A percentile compares a stretch with the other conserved stretches of the same genome.
phyloP scores from a whole-genome alignment of 2,888 invertebrate genomes.

The Tiliacea citrago region DNA sequence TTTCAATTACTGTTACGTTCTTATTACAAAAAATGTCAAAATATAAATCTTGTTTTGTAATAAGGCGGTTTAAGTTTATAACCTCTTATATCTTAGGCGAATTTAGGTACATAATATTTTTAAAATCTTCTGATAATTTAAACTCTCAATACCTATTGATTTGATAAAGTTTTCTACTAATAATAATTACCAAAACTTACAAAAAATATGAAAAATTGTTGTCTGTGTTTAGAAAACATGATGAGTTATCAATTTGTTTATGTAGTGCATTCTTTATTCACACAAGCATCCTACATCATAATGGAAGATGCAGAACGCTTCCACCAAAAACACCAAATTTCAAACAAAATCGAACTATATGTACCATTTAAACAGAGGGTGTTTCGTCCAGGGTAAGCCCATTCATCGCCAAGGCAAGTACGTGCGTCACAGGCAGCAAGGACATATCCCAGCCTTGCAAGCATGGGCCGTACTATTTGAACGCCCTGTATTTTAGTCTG shows the following conservation, averaged over 20 bases:
- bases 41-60: no score
- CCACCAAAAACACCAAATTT: constrained; percentile 5
- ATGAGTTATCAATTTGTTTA: no score
- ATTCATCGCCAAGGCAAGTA: constrained; percentile 77
- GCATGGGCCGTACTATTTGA: constrained; percentile 74
- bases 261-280: not conserved
- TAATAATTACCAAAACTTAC: not conserved
- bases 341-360: constrained; percentile 10
- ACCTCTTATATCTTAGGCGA: not conserved
- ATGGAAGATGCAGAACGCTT: not conserved
- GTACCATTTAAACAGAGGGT: constrained; percentile 53
- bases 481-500: constrained; percentile 76
- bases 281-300: no score
- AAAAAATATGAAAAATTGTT: not conserved
- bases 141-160: not conserved
- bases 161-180: not conserved
- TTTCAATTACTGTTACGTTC: no score
- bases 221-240: no score
- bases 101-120: not conserved
- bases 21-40: no score
- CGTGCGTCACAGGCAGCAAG: constrained; percentile 81
- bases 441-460: constrained; percentile 68
- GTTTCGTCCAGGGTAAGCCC: constrained; percentile 67
- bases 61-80: no score
- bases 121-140: not conserved